Evolutionary conservation across 2,113 vertebrate species (phyloP).

Genomic region (Hippopotamus amphibius): DNA sequence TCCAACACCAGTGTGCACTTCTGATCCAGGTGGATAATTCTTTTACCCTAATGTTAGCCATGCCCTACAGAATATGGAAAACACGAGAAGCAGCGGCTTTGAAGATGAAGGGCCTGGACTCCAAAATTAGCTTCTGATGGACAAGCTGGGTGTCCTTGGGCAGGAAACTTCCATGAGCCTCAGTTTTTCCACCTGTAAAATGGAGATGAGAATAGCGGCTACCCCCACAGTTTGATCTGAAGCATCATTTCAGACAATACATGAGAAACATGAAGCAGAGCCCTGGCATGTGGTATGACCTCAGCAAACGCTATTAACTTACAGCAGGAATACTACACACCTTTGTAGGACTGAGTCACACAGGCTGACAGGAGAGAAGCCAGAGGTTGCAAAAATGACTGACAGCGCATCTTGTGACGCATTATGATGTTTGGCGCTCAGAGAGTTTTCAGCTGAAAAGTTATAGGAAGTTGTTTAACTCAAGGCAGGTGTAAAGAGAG

Average conservation of each 20-base stretch:
- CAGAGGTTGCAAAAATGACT: background rate
- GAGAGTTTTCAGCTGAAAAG: background rate
- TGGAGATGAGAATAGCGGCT: background rate
- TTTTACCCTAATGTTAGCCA: background rate
- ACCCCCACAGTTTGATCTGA: background rate
- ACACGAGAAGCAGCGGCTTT: background rate
- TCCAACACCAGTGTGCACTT: background rate
- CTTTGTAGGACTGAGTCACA: background rate
- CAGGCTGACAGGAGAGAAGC: background rate
- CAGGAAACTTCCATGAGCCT: background rate
- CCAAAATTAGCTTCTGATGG: background rate
- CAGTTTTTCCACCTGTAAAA: background rate
- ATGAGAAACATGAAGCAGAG: background rate
- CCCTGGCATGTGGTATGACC: background rate
- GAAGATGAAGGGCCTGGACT: background rate
- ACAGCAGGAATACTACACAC: fast-evolving
- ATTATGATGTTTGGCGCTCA: background rate
- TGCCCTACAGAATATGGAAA: background rate
- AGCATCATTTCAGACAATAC: background rate
- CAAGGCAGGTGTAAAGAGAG: background rate
- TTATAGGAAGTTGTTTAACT: background rate
- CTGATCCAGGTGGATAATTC: background rate
- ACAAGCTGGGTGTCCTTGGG: background rate
- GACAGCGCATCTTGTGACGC: fast-evolving
- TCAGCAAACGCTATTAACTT: background rate